phyloP scores from a whole-genome alignment of 2,797 vertebrate genomes.

The Acanthurus leucopareius region DNA sequence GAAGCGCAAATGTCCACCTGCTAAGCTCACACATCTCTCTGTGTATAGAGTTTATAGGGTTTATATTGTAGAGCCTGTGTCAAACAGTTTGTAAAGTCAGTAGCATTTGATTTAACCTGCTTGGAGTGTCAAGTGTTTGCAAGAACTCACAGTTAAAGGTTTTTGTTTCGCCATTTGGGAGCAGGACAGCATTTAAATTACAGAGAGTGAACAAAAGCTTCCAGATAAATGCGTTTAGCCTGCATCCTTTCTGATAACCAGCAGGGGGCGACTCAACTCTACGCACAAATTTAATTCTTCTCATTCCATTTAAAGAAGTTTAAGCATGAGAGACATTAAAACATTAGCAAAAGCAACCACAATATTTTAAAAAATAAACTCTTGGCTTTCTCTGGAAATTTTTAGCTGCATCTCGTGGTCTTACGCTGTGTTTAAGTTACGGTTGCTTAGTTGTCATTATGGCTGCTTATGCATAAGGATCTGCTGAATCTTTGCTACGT shows the following conservation, averaged over 20 bases:
- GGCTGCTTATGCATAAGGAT: no score
- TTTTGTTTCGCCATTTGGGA: neutral
- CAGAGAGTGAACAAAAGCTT: no score
- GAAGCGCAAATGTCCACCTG: conserved; percentile 53
- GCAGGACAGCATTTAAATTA: neutral
- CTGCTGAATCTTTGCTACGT: no score
- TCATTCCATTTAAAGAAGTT: neutral
- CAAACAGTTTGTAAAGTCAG: conserved; percentile 43
- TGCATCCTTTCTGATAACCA: no score
- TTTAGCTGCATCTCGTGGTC: neutral
- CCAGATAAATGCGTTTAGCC: no score
- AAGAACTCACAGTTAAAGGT: conserved; percentile 1
- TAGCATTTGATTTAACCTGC: conserved; percentile 23
- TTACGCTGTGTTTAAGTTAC: neutral
- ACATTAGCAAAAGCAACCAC: neutral
- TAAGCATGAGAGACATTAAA: neutral
- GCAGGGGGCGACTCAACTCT: no score
- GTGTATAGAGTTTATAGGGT: conserved; percentile 22
- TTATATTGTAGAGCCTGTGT: conserved; percentile 20
- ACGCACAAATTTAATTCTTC: neutral
- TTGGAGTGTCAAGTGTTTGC: neutral
- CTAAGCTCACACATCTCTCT: conserved; percentile 28
- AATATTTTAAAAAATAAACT: no score
- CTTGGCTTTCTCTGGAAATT: no score
- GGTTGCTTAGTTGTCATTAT: no score